Conservation (phyloP, 2,888 invertebrate genomes). For the Phalera bucephala region DNA sequence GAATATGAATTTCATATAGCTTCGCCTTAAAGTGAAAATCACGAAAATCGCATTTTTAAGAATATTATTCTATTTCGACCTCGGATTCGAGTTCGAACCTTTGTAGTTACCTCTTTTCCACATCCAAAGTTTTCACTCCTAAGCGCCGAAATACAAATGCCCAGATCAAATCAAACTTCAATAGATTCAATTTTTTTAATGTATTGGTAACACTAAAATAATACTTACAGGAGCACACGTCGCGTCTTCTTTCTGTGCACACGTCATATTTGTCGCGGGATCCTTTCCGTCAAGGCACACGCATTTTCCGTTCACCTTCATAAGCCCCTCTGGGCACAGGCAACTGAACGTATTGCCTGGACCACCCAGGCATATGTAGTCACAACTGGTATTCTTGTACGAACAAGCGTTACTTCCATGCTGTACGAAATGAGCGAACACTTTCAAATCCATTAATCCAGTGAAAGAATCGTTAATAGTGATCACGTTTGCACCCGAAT, state of each 20-base stretch:
- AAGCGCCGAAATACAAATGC: too few relatives aligned
- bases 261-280: conserved; percentile 87
- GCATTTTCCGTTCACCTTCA: conserved; percentile 82
- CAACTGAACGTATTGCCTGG: conserved; percentile 87
- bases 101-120: too few relatives aligned
- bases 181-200: too few relatives aligned
- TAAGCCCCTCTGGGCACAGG: conserved; percentile 91
- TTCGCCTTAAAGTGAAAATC: too few relatives aligned
- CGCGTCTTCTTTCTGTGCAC: conserved; percentile 83
- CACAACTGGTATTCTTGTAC: conserved; percentile 83
- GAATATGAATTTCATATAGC: too few relatives aligned
- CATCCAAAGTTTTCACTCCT: too few relatives aligned
- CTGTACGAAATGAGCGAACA: conserved; percentile 89
- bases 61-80: too few relatives aligned
- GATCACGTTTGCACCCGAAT: conserved; percentile 85
- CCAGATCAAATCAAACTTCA: too few relatives aligned
- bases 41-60: too few relatives aligned
- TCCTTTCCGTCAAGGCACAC: conserved; percentile 88
- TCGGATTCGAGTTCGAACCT: too few relatives aligned
- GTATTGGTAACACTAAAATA: too few relatives aligned
- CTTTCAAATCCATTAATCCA: conserved; percentile 92
- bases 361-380: conserved; percentile 90
- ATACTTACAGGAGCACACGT: conserved; percentile 79
- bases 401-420: conserved; percentile 89
- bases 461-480: conserved; percentile 84